Percentiles rank a stretch among this genome's conserved stretches.
Conservation (phyloP, 2,797 vertebrate genomes). For the Coregonus sp. region DNA sequence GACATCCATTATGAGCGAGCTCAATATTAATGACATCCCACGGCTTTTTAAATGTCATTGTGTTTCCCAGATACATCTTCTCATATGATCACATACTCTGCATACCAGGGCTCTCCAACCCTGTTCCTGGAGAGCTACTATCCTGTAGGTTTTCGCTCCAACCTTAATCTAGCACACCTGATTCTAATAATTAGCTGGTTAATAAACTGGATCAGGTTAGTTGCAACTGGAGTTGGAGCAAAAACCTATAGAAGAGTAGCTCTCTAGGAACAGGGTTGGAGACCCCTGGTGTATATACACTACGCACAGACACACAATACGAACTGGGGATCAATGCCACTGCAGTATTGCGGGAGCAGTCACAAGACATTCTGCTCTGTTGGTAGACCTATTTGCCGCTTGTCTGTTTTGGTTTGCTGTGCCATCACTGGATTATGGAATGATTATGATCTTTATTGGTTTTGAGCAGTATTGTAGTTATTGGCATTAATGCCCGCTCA, state of each 20-base stretch:
- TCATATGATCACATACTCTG: not conserved
- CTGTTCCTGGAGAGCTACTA: too few relatives aligned
- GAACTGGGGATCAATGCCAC: not conserved
- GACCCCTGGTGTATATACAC: not conserved
- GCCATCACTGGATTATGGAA: not conserved
- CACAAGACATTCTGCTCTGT: not conserved
- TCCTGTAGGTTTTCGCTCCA: too few relatives aligned
- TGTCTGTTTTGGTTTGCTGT: not conserved
- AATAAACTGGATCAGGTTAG: too few relatives aligned
- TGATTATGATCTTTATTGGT: not conserved
- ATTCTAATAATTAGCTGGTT: too few relatives aligned
- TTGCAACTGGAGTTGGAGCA: too few relatives aligned
- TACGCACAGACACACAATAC: not conserved
- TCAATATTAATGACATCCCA: not conserved
- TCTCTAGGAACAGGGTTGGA: too few relatives aligned
- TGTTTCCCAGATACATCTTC: not conserved
- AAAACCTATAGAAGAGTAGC: too few relatives aligned
- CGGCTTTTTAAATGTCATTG: not conserved
- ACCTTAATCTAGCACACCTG: too few relatives aligned
- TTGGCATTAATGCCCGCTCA: constrained; percentile 21
- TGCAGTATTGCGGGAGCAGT: not conserved
- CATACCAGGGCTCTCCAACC: not conserved
- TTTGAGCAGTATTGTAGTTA: constrained; percentile 9
- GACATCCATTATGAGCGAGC: constrained; percentile 15
- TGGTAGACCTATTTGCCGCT: not conserved